These are phyloP conservation scores for Stegodyphus dumicola DNA, from an alignment of 1,140 invertebrate genomes.

Conservation along the genomic window DNA sequence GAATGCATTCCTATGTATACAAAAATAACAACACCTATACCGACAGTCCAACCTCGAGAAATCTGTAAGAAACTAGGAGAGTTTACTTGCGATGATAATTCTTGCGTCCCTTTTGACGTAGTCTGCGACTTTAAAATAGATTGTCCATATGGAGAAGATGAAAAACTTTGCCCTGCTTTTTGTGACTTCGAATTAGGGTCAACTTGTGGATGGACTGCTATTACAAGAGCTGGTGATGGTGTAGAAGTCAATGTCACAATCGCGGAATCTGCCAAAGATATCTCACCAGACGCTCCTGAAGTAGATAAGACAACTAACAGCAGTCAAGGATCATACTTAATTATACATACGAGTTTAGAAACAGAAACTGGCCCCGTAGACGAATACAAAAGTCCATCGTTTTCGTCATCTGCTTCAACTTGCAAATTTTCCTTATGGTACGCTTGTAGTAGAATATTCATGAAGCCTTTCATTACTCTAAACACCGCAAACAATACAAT, in stretches of 20 bases:
- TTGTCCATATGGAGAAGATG: slow-evolving; percentile 62
- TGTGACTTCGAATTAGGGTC: slow-evolving; percentile 63
- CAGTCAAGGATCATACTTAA: slow-evolving; percentile 33
- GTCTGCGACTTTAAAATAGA: slow-evolving; percentile 63
- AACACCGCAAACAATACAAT: background rate
- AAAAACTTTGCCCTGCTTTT: slow-evolving; percentile 60
- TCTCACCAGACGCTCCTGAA: background rate
- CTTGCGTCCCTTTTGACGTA: slow-evolving; percentile 46
- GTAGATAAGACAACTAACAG: slow-evolving; percentile 50
- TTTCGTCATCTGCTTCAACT: slow-evolving; percentile 10
- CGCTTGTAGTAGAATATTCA: too few relatives aligned
- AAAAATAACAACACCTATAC: slow-evolving; percentile 48
- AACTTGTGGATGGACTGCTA: slow-evolving; percentile 44
- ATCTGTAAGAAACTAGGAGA: slow-evolving; percentile 31
- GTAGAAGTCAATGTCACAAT: slow-evolving; percentile 45
- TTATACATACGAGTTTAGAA: slow-evolving; percentile 22
- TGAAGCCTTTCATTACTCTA: slow-evolving; percentile 2
- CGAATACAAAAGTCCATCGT: slow-evolving; percentile 30
- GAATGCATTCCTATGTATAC: slow-evolving; percentile 51
- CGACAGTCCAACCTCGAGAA: slow-evolving; percentile 45
- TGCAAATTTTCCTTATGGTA: slow-evolving; percentile 52
- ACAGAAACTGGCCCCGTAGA: slow-evolving; percentile 14
- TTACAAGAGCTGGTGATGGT: slow-evolving; percentile 20
- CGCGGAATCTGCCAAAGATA: slow-evolving; percentile 11
- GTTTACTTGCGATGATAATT: slow-evolving; percentile 63